phyloP scores from a whole-genome alignment of 2,113 vertebrate genomes.

The Tragelaphus scriptus region DNA sequence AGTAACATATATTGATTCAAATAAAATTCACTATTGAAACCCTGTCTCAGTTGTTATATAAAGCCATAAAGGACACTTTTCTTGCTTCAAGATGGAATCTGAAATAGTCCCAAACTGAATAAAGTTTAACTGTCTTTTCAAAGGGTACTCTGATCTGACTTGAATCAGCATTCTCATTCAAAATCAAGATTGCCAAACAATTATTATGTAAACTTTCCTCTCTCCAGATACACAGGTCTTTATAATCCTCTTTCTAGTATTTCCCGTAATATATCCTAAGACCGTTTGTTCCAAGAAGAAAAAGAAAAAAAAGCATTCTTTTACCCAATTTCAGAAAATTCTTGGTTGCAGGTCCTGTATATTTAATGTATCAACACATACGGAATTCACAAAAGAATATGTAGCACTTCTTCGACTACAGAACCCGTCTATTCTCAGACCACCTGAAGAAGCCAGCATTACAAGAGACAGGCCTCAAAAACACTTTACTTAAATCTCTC shows the following conservation, averaged over 20 bases:
- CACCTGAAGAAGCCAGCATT: neutral
- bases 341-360: neutral
- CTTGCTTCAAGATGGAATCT: slow-evolving; percentile 5
- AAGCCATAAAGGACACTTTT: neutral
- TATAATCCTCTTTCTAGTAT: neutral
- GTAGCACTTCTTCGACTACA: neutral
- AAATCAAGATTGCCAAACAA: neutral
- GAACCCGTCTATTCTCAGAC: neutral
- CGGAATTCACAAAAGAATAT: neutral
- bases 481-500: neutral
- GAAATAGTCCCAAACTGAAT: neutral
- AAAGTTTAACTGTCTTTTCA: neutral
- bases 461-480: neutral
- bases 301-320: neutral
- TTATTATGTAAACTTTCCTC: neutral
- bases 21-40: neutral
- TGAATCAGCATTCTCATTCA: neutral
- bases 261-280: neutral
- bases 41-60: neutral
- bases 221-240: neutral
- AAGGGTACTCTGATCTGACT: neutral
- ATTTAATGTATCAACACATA: neutral
- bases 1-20: slow-evolving; percentile 9
- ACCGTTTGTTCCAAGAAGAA: neutral
- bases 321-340: slow-evolving; percentile 5